Conservation (phyloP, 2,113 vertebrate genomes). For the Gymnobelideus leadbeateri region DNA sequence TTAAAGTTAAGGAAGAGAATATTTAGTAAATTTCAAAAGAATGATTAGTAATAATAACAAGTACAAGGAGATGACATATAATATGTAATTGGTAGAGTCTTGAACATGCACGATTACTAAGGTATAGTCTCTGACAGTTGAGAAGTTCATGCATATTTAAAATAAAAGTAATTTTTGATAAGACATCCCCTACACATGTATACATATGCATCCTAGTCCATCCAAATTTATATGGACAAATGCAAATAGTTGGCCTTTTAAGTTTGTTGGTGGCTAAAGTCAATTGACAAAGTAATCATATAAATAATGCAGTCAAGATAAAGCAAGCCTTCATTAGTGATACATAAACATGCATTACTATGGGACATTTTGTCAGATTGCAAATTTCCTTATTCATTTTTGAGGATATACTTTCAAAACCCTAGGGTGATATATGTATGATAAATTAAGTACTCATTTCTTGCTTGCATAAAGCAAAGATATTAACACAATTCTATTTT, state of each 20-base stretch:
- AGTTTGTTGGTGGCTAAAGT: slow-evolving; percentile 24
- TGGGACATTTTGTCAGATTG: not conserved
- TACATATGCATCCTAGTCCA: not conserved
- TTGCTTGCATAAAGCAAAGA: not conserved
- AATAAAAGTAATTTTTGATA: not conserved
- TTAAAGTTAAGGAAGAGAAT: slow-evolving; percentile 46
- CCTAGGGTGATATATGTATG: not conserved
- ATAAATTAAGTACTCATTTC: not conserved
- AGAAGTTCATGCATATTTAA: not conserved
- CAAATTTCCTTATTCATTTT: not conserved
- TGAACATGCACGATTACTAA: not conserved
- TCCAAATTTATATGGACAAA: not conserved
- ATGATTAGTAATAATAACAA: slow-evolving; percentile 60
- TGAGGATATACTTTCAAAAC: not conserved
- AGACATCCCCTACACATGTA: not conserved
- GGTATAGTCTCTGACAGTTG: not conserved
- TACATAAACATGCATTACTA: not conserved
- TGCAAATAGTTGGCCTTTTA: slow-evolving; percentile 39
- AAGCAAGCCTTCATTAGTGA: not conserved
- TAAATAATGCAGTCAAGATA: not conserved
- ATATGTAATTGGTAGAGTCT: not conserved
- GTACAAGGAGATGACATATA: slow-evolving; percentile 33
- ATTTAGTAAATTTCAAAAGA: slow-evolving; percentile 61
- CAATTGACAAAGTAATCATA: slow-evolving; percentile 4
- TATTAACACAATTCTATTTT: not conserved